Evolutionary conservation across 2,113 vertebrate species (phyloP).

Genomic region (Melanostigma gelatinosum): DNA sequence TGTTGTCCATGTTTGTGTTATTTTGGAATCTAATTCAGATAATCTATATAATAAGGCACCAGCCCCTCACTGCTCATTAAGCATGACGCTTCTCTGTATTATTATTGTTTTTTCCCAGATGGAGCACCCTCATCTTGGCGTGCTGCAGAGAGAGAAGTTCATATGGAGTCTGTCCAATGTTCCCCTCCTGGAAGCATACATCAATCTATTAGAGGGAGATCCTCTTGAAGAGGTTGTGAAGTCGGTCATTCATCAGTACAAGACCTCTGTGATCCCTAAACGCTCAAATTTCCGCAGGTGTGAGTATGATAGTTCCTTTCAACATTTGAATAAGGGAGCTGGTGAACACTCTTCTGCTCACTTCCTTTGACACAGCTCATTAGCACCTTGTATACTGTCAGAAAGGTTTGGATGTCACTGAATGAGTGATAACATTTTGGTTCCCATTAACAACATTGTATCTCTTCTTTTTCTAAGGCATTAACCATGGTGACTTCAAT

Average conservation of each 20-base stretch:
- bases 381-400: background rate
- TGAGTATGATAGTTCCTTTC: constrained; percentile 75
- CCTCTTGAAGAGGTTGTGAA: constrained; percentile 79
- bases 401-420: background rate
- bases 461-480: constrained; percentile 78
- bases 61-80: background rate
- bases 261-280: constrained; percentile 81
- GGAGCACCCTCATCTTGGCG: constrained; percentile 82
- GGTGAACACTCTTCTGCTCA: background rate
- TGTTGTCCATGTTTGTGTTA: background rate
- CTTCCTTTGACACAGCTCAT: background rate
- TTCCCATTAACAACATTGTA: background rate
- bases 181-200: constrained; percentile 84
- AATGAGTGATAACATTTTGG: background rate
- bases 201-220: constrained; percentile 81
- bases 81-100: background rate
- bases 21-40: background rate
- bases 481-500: constrained; percentile 95
- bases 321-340: background rate
- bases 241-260: constrained; percentile 85
- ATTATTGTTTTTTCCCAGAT: constrained; percentile 69
- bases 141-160: constrained; percentile 85
- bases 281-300: constrained; percentile 86
- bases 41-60: background rate
- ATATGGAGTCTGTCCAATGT: constrained; percentile 90